Percentiles rank a stretch among this genome's conserved stretches.
Evolutionary conservation across 2,797 vertebrate genomes (phyloP).

Genomic region (Spinus pinus): DNA sequence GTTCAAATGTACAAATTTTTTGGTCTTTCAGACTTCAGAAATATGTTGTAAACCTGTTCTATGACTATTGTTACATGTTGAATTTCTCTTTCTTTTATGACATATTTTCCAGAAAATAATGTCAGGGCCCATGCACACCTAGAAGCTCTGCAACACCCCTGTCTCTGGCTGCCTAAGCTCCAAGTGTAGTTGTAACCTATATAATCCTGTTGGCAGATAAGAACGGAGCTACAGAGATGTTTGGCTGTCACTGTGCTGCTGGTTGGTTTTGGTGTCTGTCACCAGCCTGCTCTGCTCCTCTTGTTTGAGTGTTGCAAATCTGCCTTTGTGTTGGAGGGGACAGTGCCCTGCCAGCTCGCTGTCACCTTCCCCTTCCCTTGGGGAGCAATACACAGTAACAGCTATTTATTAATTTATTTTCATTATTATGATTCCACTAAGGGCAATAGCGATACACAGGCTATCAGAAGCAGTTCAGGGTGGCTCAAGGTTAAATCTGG

Average conservation of each 20-base stretch:
- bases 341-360: neutral
- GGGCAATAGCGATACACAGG: neutral
- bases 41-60: neutral
- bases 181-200: neutral
- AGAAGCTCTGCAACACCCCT: neutral
- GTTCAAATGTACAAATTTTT: neutral
- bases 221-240: neutral
- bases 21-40: neutral
- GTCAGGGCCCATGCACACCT: neutral
- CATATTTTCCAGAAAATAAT: neutral
- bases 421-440: neutral
- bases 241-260: neutral
- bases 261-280: neutral
- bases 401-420: neutral
- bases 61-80: neutral
- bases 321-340: fast-evolving
- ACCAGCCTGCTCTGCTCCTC: neutral
- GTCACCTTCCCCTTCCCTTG: neutral
- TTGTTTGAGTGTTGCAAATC: neutral
- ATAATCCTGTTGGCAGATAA: neutral
- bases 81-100: neutral
- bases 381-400: neutral
- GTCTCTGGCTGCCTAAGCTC: neutral
- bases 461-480: neutral
- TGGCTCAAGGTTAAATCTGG: neutral